Base-by-base conservation (phyloP, 2,888 invertebrate genomes). In the Dione juno region DNA sequence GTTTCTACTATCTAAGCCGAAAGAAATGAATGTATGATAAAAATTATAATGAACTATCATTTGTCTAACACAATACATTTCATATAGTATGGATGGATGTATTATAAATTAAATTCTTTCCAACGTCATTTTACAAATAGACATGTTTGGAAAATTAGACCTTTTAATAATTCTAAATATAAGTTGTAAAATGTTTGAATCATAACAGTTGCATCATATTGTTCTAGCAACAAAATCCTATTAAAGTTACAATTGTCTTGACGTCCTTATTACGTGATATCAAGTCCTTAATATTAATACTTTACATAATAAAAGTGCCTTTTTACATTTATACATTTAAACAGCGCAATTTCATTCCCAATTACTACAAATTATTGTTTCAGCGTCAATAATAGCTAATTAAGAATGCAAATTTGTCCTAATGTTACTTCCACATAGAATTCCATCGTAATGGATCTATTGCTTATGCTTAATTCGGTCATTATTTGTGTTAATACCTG, bases 351-450 rank as follows among this genome's bases (percentile, higher is more conserved):
- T 37, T 45, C n/a, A 8, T 57, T 45, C 6, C 21, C 45, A 14
- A 41, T 53, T 19, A 52, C 19, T 19, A 41, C 50, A 16, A 58
- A 19, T 21, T 28, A 6, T 58, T 21, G 45, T 58, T 37, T 58
- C 37, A 1, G 10, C 48, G 58, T 40, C 40, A 50, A 37, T 67
- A 58, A 58, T 48, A 67, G 37, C 45, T 58, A 43, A 67, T 59
- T 67, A 58, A 58, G 48, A 67, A 58, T 67, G 50, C 21, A 50
- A 58, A 67, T 67, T 58, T n/a, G 11, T 41, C 37, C 14, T 40
- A 10, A 40, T n/a, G 16, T 40, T 50, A 50, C 19, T 48, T 40
- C 14, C n/a, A 64, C 40, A 41, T 50, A 28, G n/a, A 48, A 58
- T 10, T 48, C n/a, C 21, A 11, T 21, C 8, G 40, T 58, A 50